Conservation (phyloP, 2,888 invertebrate species). For the Epinotia ramella region DNA sequence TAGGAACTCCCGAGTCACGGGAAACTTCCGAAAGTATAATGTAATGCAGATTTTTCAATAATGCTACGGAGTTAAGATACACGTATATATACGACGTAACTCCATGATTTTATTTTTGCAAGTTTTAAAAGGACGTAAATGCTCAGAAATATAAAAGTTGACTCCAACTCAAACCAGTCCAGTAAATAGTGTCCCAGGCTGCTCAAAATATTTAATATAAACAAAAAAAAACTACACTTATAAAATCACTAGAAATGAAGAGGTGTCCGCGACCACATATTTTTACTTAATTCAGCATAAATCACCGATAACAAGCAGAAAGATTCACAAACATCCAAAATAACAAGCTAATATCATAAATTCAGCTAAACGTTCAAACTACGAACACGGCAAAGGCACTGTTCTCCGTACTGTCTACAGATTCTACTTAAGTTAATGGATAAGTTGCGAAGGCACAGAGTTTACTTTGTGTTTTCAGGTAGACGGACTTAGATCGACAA, state of each 20-base stretch:
- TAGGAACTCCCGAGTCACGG: constrained; percentile 66
- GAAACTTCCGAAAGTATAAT: constrained; percentile 72
- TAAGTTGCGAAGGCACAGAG: constrained; percentile 83
- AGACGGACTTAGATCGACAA: constrained; percentile 82
- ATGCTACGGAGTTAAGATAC: constrained; percentile 1
- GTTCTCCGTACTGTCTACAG: constrained; percentile 81
- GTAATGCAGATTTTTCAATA: constrained; percentile 67
- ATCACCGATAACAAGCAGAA: constrained; percentile 48
- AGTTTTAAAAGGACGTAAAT: no score
- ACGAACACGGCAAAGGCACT: constrained; percentile 67
- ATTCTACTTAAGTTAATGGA: constrained; percentile 85
- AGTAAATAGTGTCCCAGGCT: no score
- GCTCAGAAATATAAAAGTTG: no score
- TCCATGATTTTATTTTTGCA: no score
- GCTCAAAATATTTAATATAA: no score
- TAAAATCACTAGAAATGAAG: neutral
- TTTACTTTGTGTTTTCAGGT: constrained; percentile 85
- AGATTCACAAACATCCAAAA: constrained; percentile 55
- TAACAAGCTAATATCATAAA: constrained; percentile 76
- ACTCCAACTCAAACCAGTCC: no score
- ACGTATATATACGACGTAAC: neutral
- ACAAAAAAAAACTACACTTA: neutral
- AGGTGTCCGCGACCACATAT: neutral
- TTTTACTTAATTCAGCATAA: constrained; percentile 45
- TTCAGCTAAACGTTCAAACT: constrained; percentile 75